A percentile compares a stretch with the other conserved stretches of the same genome.
Evolutionary conservation across 2,113 vertebrate genomes (phyloP).

Genomic region (Piliocolobus tephrosceles): DNA sequence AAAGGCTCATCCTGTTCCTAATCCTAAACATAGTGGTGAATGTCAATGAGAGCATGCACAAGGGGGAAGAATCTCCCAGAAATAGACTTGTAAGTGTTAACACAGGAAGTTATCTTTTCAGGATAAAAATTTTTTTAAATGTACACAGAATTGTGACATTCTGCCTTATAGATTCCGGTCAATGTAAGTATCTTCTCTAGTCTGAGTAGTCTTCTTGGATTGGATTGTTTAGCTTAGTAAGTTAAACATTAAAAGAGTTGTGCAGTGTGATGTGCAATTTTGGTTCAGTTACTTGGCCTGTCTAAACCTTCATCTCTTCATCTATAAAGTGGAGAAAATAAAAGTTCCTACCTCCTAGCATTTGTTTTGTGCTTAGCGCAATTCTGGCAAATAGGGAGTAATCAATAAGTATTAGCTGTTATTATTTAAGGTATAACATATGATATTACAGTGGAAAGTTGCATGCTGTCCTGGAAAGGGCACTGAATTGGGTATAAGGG

Average conservation of each 20-base stretch:
- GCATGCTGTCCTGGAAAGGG: not conserved
- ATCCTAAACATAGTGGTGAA: conserved; percentile 1
- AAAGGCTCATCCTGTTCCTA: not conserved
- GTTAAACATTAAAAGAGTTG: not conserved
- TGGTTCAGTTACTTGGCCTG: not conserved
- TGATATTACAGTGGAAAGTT: not conserved
- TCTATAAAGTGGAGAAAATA: not conserved
- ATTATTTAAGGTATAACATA: conserved; percentile 31
- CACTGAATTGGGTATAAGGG: not conserved
- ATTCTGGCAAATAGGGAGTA: not conserved
- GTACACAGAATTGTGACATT: not conserved
- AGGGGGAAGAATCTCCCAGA: not conserved
- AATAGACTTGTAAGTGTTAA: conserved; percentile 25
- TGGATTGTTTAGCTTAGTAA: conserved; percentile 31
- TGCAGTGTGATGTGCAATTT: not conserved
- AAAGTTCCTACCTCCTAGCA: not conserved
- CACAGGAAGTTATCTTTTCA: conserved; percentile 25
- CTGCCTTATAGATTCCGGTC: not conserved
- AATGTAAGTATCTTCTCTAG: not conserved
- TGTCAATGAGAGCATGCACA: not conserved
- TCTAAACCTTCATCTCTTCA: not conserved
- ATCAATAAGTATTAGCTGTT: not conserved
- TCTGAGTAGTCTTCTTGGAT: not conserved
- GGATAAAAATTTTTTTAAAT: not conserved
- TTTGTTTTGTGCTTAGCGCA: not conserved